phyloP scores from a whole-genome alignment of 2,888 invertebrate genomes.

The Agrochola macilenta region DNA sequence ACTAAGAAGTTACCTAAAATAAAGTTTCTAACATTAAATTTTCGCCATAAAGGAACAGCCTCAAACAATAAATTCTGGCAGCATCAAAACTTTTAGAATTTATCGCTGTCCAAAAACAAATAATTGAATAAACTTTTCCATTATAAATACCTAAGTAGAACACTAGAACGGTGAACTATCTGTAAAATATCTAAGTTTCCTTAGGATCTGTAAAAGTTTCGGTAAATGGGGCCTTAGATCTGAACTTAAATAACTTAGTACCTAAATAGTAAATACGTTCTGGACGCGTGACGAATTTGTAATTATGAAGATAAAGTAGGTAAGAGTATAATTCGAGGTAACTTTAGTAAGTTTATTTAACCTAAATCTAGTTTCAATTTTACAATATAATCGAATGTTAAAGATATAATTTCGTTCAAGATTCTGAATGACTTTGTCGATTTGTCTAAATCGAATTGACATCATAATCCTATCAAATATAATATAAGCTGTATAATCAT shows the following conservation, averaged over 20 bases:
- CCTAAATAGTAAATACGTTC: conserved; percentile 25
- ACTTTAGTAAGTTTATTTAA: not conserved
- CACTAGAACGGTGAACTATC: conserved; percentile 44
- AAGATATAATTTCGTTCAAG: not conserved
- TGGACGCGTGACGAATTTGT: conserved; percentile 6
- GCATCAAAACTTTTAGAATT: conserved; percentile 57
- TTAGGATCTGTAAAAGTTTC: conserved; percentile 27
- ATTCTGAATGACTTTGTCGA: not conserved
- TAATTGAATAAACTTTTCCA: conserved; percentile 60
- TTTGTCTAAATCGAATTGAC: not conserved
- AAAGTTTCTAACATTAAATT: conserved; percentile 7
- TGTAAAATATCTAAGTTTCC: conserved; percentile 44
- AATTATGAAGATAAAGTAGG: conserved; percentile 5
- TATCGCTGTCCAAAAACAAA: conserved; percentile 50
- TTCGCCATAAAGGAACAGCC: conserved; percentile 20
- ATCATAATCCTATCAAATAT: not conserved
- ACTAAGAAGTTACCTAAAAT: not conserved
- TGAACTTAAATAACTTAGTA: conserved; percentile 17
- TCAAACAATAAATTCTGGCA: conserved; percentile 47
- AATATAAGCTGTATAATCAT: conserved; percentile 9
- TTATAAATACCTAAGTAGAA: conserved; percentile 32
- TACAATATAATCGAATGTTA: not conserved
- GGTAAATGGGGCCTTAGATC: conserved; percentile 1
- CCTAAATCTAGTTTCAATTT: not conserved
- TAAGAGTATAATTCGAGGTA: not conserved